These are phyloP conservation scores for Pica pica DNA, from an alignment of 2,113 vertebrate species.

Conservation along the genomic window DNA sequence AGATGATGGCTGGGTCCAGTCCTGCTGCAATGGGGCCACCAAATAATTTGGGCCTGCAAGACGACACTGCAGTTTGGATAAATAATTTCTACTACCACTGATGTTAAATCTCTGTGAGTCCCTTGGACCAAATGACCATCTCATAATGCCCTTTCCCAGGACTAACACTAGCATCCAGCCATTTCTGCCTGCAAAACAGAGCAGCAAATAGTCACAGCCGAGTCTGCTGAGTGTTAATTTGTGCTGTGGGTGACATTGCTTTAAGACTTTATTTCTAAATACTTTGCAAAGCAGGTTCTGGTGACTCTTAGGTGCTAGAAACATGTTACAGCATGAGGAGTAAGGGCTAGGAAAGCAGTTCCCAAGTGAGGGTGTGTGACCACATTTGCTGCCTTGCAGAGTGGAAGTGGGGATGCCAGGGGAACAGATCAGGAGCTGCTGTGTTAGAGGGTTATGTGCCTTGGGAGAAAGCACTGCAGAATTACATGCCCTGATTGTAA, in stretches of 20 bases:
- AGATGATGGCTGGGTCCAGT: neutral
- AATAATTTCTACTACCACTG: neutral
- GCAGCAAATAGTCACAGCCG: neutral
- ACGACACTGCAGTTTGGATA: neutral
- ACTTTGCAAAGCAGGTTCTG: conserved; percentile 24
- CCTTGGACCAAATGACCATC: neutral
- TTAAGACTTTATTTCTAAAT: conserved; percentile 28
- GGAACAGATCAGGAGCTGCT: neutral
- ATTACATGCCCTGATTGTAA: neutral
- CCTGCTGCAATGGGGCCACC: neutral
- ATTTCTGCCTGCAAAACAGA: neutral
- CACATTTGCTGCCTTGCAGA: neutral
- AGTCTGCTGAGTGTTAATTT: conserved; percentile 7
- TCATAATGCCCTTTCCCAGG: neutral
- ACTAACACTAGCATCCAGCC: neutral
- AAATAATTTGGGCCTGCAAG: neutral
- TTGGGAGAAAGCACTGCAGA: neutral
- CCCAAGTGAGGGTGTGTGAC: conserved; percentile 44
- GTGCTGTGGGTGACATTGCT: conserved; percentile 1
- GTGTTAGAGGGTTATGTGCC: neutral
- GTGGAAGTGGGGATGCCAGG: neutral
- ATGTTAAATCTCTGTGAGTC: neutral
- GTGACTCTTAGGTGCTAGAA: conserved; percentile 7
- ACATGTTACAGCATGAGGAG: conserved; percentile 21
- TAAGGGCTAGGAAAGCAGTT: conserved; percentile 51